Evolutionary conservation across 1,140 invertebrate species (phyloP), one percentile per base, ranked within the genome.

Genomic region (Saccostrea glomerata): DNA sequence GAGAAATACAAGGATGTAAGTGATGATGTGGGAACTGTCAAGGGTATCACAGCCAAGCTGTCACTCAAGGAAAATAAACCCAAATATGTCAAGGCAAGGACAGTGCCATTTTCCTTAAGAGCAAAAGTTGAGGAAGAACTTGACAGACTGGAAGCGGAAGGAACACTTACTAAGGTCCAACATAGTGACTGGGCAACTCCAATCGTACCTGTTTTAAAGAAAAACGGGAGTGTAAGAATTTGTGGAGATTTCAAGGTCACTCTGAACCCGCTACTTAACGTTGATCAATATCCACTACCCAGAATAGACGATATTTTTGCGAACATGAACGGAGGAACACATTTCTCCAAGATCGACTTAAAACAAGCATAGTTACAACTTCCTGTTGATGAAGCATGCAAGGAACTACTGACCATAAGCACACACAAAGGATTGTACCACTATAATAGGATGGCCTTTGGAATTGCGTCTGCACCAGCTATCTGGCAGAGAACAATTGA

Each of bases 401-500:
- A 84, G 60, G 54, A 92, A 63, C 84, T 84, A 23, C 58, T 89
- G 3, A 91, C 94, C 92, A 93, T 94, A 54, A 93, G 92, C 83
- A 95, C 94, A 13, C 94, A 94, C 25, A 92, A 93, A 84, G 95
- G 96, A 9, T 87, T 96, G 17, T 96, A 94, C 89, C 90, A 91
- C 6, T 94, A 95, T n/a, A 95, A 95, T 77, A 87, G 95, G 7
- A 86, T 96, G 56, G n/a, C 85, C 7, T 96, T 96, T 93, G 95
- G 95, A 13, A 94, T 96, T n/a, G 93, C 95, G 88, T 94, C 93
- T 13, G 95, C 95, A 1, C 95, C 95, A 40, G 90, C 93, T 30
- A 94, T 95, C 84, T 96, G 96, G 88, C 95, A 96, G 89, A 56
- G 93, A 87, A 92, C 95, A 36, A 95, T 96, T 47, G 94, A 95